phyloP scores from a whole-genome alignment of 1,140 invertebrate genomes.

The Armadillidium nasatum region DNA sequence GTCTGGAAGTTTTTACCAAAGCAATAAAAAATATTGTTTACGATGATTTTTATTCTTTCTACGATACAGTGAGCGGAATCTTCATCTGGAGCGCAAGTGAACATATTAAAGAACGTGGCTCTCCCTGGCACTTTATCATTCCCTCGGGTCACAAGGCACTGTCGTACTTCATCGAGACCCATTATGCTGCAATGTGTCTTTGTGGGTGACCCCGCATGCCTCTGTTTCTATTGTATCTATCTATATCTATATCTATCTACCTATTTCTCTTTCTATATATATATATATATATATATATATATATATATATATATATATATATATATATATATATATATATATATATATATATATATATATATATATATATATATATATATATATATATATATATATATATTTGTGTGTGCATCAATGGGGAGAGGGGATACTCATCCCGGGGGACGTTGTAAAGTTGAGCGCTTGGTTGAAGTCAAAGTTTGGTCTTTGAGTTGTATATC shows the following conservation, averaged over 20 bases:
- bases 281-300: too few species aligned
- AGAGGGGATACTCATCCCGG: neutral
- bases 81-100: neutral
- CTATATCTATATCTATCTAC: too few species aligned
- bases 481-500: neutral
- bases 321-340: too few species aligned
- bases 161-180: slow-evolving; percentile 1
- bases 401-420: too few species aligned
- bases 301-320: too few species aligned
- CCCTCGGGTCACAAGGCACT: slow-evolving; percentile 6
- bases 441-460: slow-evolving; percentile 8
- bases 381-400: too few species aligned
- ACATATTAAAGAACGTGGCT: neutral
- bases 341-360: too few species aligned
- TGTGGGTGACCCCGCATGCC: neutral
- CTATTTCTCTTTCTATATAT: too few species aligned
- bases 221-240: neutral
- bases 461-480: neutral
- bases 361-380: too few species aligned
- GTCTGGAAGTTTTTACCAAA: neutral
- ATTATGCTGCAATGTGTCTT: neutral
- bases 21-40: slow-evolving; percentile 7
- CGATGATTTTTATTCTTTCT: neutral
- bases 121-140: neutral
- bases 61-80: neutral